These are phyloP conservation scores for Spheniscus mendiculus DNA, from an alignment of 2,113 vertebrate species.

Conservation along the genomic window DNA sequence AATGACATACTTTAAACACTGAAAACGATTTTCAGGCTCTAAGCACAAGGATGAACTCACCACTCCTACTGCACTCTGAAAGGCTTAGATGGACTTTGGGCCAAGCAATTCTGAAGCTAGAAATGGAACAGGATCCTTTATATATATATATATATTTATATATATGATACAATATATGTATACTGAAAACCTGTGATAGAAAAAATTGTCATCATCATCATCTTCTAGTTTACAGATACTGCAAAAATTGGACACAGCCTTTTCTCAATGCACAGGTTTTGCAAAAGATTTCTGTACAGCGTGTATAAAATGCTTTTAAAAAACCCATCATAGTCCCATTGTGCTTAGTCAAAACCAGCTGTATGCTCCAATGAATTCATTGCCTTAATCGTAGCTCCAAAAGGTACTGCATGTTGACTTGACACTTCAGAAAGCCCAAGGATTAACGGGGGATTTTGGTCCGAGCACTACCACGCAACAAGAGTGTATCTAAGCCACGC, in stretches of 20 bases:
- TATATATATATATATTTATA: slow-evolving; percentile 61
- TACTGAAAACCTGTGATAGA: slow-evolving; percentile 73
- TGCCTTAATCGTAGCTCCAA: slow-evolving; percentile 46
- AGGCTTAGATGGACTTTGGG: slow-evolving; percentile 61
- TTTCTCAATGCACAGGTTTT: slow-evolving; percentile 76
- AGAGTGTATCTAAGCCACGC: neutral
- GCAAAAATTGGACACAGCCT: slow-evolving; percentile 69
- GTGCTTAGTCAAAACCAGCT: slow-evolving; percentile 80
- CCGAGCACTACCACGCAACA: slow-evolving; percentile 10
- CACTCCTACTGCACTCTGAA: slow-evolving; percentile 55
- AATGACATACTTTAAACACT: slow-evolving; percentile 30
- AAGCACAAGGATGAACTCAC: slow-evolving; percentile 58
- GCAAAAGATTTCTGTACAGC: slow-evolving; percentile 80
- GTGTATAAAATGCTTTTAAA: slow-evolving; percentile 78
- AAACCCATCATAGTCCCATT: slow-evolving; percentile 70
- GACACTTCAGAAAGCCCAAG: slow-evolving; percentile 67
- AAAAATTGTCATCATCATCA: slow-evolving; percentile 57
- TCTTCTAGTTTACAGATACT: slow-evolving; percentile 69
- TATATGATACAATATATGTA: slow-evolving; percentile 65
- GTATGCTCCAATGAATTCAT: slow-evolving; percentile 55
- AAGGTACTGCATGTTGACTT: slow-evolving; percentile 50
- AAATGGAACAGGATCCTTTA: slow-evolving; percentile 47
- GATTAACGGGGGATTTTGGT: slow-evolving; percentile 27
- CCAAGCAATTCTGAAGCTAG: slow-evolving; percentile 60
- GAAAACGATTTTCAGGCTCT: slow-evolving; percentile 16